phyloP scores from a whole-genome alignment of 2,797 vertebrate genomes.

The Gymnoscopelus microlampas region DNA sequence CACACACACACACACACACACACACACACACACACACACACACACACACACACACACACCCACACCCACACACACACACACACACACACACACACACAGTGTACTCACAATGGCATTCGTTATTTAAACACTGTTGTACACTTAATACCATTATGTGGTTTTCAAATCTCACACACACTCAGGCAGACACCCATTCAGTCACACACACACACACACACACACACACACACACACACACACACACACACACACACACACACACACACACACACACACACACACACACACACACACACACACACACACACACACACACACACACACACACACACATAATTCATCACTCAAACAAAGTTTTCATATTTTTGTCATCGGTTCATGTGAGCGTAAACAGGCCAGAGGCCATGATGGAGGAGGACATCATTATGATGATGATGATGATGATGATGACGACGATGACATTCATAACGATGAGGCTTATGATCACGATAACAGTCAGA shows the following conservation, averaged over 20 bases:
- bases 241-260: neutral
- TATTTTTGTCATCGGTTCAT: too few species aligned
- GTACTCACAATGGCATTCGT: neutral
- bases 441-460: neutral
- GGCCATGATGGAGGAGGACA: neutral
- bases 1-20: slow-evolving; percentile 42
- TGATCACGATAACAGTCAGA: too few species aligned
- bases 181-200: slow-evolving; percentile 39
- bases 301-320: neutral
- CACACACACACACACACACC: slow-evolving; percentile 13
- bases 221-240: slow-evolving; percentile 6
- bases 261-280: slow-evolving; percentile 4
- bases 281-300: neutral
- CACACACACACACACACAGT: slow-evolving; percentile 7
- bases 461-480: too few species aligned
- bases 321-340: slow-evolving; percentile 1
- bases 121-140: too few species aligned
- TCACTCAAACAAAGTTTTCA: neutral
- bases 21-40: slow-evolving; percentile 1
- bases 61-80: neutral
- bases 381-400: too few species aligned
- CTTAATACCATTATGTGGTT: too few species aligned
- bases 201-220: slow-evolving; percentile 38
- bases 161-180: neutral
- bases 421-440: neutral